Evolutionary conservation across 2,113 vertebrate genomes (phyloP).

Genomic region (Periophthalmodon schlosseri): DNA sequence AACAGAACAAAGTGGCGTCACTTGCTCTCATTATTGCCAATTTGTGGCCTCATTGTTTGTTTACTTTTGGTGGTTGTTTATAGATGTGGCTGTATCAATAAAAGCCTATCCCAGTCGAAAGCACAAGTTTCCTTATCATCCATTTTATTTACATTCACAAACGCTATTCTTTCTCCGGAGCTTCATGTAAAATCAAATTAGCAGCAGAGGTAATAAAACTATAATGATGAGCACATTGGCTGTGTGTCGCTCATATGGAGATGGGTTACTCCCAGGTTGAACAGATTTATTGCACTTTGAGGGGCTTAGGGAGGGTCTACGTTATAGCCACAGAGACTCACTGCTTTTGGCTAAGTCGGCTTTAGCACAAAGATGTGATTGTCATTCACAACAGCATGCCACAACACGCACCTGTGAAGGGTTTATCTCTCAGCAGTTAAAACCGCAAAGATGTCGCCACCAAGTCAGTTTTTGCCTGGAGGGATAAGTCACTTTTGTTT

Average conservation of each 20-base stretch:
- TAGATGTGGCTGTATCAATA: slow-evolving; percentile 44
- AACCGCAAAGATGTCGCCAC: slow-evolving; percentile 16
- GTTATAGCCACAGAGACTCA: slow-evolving; percentile 16
- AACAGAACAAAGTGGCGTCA: background rate
- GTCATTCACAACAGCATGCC: slow-evolving; percentile 9
- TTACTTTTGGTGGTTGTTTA: slow-evolving; percentile 41
- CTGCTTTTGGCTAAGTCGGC: slow-evolving; percentile 14
- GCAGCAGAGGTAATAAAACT: slow-evolving; percentile 45
- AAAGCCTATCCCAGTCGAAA: slow-evolving; percentile 54
- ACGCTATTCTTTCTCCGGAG: slow-evolving; percentile 6
- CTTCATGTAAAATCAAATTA: slow-evolving; percentile 13
- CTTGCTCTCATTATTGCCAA: background rate
- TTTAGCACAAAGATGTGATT: slow-evolving; percentile 8
- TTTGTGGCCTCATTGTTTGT: slow-evolving; percentile 38
- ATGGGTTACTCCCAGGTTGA: slow-evolving; percentile 17
- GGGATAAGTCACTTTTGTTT: slow-evolving; percentile 11
- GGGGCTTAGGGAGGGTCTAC: slow-evolving; percentile 11
- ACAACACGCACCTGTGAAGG: slow-evolving; percentile 13
- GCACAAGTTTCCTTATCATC: slow-evolving; percentile 28
- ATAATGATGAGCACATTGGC: slow-evolving; percentile 34
- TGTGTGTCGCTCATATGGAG: slow-evolving; percentile 3
- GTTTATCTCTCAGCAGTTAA: slow-evolving; percentile 4
- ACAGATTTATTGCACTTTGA: slow-evolving; percentile 24
- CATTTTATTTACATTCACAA: background rate
- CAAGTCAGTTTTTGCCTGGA: slow-evolving; percentile 8